Evolutionary conservation across 2,113 vertebrate species (phyloP).

Genomic region (Macroglossus sobrinus): DNA sequence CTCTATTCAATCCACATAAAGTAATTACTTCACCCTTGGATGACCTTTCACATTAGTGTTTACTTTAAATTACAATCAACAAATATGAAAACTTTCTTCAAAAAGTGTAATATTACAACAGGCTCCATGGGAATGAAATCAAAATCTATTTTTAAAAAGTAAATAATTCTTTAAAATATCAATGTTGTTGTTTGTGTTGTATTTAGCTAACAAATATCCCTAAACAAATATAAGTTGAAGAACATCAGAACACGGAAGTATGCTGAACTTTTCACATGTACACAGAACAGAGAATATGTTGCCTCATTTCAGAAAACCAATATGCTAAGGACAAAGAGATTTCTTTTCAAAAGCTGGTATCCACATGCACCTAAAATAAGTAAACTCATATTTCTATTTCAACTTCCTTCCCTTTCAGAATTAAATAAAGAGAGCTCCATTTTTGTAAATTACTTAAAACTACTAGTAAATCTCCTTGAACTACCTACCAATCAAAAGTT

Average conservation of each 20-base stretch:
- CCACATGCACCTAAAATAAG: not conserved
- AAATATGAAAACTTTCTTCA: slow-evolving; percentile 28
- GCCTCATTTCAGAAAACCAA: not conserved
- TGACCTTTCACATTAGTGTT: not conserved
- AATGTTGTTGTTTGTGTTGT: not conserved
- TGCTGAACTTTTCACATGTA: not conserved
- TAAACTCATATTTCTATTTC: not conserved
- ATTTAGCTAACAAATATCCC: slow-evolving; percentile 66
- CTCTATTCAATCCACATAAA: not conserved
- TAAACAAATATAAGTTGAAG: slow-evolving; percentile 62
- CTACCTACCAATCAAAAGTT: not conserved
- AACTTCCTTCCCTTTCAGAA: not conserved
- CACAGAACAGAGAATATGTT: not conserved
- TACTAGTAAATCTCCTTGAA: not conserved
- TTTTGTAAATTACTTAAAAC: not conserved
- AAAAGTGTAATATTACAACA: slow-evolving; percentile 67
- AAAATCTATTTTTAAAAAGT: slow-evolving; percentile 55
- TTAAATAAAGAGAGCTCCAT: not conserved
- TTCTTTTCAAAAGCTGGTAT: not conserved
- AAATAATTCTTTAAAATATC: slow-evolving; percentile 76
- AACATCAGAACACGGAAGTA: slow-evolving; percentile 41
- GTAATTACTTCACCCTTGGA: not conserved
- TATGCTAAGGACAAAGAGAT: not conserved
- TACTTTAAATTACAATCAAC: not conserved
- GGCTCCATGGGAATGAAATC: slow-evolving; percentile 67